Percentiles rank a stretch among this genome's conserved stretches.
phyloP scores from a whole-genome alignment of 2,797 vertebrate genomes.

The Gorsachius magnificus region DNA sequence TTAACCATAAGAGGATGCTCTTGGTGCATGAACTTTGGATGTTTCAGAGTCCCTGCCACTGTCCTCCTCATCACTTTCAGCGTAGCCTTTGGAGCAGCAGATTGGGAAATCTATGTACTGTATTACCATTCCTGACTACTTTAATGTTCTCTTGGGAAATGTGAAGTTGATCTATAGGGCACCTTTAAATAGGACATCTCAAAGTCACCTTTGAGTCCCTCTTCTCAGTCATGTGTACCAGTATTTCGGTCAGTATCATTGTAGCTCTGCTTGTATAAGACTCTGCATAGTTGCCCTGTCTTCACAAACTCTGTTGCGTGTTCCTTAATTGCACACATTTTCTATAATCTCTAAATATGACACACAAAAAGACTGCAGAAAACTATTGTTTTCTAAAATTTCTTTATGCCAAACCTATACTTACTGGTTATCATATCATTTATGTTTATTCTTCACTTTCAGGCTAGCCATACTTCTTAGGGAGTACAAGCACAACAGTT shows the following conservation, averaged over 20 bases:
- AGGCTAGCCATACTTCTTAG: background rate
- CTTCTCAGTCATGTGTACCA: background rate
- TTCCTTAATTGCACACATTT: background rate
- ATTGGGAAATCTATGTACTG: background rate
- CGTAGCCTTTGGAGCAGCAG: rapidly evolving
- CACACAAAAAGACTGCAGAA: background rate
- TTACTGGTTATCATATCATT: background rate
- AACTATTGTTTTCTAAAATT: background rate
- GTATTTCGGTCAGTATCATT: background rate
- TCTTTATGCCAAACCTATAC: background rate
- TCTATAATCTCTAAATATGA: background rate
- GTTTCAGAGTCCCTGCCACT: background rate
- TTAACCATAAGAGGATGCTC: background rate
- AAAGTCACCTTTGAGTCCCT: background rate
- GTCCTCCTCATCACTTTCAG: background rate
- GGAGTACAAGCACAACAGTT: background rate
- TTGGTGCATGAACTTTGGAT: background rate
- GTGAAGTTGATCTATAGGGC: background rate
- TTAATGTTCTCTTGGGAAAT: background rate
- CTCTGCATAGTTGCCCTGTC: background rate
- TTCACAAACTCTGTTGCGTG: background rate
- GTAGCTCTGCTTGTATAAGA: background rate
- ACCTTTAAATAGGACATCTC: background rate
- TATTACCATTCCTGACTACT: background rate
- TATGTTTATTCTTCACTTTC: background rate